Conservation (phyloP, 2,113 vertebrate genomes). For the Meles meles region DNA sequence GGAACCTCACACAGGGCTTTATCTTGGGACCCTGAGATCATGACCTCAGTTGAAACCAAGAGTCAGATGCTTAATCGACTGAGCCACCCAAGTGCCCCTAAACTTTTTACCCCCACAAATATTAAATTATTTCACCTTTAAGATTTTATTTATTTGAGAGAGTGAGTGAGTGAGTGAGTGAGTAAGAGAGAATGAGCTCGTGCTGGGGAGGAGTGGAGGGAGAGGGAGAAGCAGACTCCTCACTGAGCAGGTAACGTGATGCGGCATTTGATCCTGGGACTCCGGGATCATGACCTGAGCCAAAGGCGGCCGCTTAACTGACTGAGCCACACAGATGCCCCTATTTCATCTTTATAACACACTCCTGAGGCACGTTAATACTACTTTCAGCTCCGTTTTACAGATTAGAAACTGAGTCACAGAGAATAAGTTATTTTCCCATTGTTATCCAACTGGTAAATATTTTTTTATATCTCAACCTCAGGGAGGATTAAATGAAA, state of each 20-base stretch:
- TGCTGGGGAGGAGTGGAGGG: too few species aligned
- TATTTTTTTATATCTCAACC: neutral
- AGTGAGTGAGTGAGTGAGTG: too few species aligned
- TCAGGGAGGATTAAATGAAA: neutral
- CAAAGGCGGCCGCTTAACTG: too few species aligned
- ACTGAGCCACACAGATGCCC: too few species aligned
- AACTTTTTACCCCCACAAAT: neutral
- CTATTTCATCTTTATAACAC: neutral
- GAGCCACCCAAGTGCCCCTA: neutral
- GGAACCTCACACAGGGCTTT: neutral
- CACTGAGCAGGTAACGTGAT: too few species aligned
- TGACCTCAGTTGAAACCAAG: neutral
- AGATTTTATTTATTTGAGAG: neutral
- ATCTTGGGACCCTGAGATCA: neutral
- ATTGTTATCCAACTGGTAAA: neutral
- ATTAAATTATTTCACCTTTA: neutral
- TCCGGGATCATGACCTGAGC: too few species aligned
- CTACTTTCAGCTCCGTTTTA: conserved; percentile 4
- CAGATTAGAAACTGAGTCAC: neutral
- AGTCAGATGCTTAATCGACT: neutral
- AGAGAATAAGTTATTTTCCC: neutral
- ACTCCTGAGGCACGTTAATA: neutral
- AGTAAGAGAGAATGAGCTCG: too few species aligned
- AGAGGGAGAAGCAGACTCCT: too few species aligned
- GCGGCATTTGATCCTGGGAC: rapidly evolving